phyloP scores from a whole-genome alignment of 2,113 vertebrate genomes.

The Beaufortia kweichowensis region DNA sequence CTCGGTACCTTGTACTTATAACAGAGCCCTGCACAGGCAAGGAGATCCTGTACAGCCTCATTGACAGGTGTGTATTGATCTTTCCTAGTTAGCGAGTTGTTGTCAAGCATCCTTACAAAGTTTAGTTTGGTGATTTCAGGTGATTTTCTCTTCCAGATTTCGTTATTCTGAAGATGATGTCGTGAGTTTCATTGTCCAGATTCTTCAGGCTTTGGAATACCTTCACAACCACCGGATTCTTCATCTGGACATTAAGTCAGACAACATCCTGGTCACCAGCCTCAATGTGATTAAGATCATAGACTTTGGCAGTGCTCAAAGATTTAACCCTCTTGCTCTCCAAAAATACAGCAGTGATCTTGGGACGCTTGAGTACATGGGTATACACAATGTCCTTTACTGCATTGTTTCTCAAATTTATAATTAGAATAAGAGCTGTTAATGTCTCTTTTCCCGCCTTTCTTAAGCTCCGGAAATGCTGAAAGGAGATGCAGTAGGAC shows the following conservation, averaged over 20 bases:
- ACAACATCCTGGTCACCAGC: conserved; percentile 88
- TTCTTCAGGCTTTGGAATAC: conserved; percentile 91
- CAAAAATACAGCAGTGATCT: conserved; percentile 75
- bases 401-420: not conserved
- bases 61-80: conserved; percentile 79
- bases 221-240: conserved; percentile 83
- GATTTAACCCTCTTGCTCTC: conserved; percentile 85
- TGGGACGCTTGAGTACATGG: conserved; percentile 88
- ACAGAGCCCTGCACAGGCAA: conserved; percentile 86
- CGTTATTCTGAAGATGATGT: conserved; percentile 95
- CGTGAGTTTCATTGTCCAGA: conserved; percentile 85
- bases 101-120: too few species aligned
- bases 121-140: too few species aligned
- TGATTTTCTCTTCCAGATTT: conserved; percentile 76
- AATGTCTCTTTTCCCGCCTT: not conserved
- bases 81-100: too few species aligned
- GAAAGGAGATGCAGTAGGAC: conserved; percentile 88
- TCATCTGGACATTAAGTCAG: conserved; percentile 92
- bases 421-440: not conserved
- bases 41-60: conserved; percentile 88
- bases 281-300: conserved; percentile 88
- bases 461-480: conserved; percentile 90
- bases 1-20: conserved; percentile 93
- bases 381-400: conserved; percentile 68
- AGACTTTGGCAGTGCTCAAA: conserved; percentile 92